Evolutionary conservation across 2,797 vertebrate species (phyloP).

Genomic region (Propithecus deckenii): DNA sequence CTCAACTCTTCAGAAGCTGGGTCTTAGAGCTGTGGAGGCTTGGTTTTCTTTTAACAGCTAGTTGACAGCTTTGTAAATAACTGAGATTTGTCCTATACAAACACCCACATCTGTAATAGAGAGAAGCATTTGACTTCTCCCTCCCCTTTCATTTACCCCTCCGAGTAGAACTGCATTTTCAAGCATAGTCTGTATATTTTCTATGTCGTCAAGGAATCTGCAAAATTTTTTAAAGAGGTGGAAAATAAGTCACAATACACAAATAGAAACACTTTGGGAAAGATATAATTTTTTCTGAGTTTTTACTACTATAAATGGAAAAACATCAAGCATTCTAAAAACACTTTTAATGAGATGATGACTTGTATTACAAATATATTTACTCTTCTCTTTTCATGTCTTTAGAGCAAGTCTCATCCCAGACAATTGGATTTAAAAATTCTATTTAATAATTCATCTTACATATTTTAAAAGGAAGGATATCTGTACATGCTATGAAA

Average conservation of each 20-base stretch:
- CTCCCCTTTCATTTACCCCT: not conserved
- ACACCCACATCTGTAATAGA: not conserved
- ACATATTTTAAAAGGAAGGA: slow-evolving; percentile 56
- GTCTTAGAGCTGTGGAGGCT: not conserved
- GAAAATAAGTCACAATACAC: not conserved
- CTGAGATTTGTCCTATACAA: not conserved
- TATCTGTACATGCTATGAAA: not conserved
- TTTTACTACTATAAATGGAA: slow-evolving; percentile 24
- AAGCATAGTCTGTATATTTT: slow-evolving; percentile 25
- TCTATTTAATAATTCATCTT: not conserved
- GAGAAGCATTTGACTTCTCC: not conserved
- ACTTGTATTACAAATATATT: slow-evolving; percentile 34
- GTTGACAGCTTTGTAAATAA: slow-evolving; percentile 18
- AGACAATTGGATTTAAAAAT: not conserved
- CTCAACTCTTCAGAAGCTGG: not conserved
- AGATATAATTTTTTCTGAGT: not conserved
- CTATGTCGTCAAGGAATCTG: not conserved
- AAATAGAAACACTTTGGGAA: slow-evolving; percentile 5
- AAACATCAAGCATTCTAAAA: slow-evolving; percentile 36
- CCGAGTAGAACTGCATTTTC: slow-evolving; percentile 12
- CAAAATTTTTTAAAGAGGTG: not conserved
- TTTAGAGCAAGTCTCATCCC: not conserved
- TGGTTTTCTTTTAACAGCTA: slow-evolving; percentile 40
- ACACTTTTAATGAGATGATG: slow-evolving; percentile 59
- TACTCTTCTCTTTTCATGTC: not conserved